Conservation (phyloP, 1,140 invertebrate species). For the Diorhabda elongata region DNA sequence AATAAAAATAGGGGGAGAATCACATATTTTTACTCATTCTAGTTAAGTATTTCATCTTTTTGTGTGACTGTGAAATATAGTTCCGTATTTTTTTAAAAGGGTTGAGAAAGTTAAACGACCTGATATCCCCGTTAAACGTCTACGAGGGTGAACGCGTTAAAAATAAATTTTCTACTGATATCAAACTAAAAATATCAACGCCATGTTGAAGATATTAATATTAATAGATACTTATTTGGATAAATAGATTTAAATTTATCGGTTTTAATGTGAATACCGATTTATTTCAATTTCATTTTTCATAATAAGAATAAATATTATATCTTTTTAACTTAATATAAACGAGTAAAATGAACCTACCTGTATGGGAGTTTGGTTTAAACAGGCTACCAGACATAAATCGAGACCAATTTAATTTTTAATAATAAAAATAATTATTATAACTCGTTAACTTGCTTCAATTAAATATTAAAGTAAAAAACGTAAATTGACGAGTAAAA, state of each 20-base stretch:
- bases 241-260: not conserved
- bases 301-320: no score
- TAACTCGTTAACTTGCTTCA: no score
- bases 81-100: constrained; percentile 22
- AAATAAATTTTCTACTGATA: constrained; percentile 8
- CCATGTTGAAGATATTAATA: constrained; percentile 17
- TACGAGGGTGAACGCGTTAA: constrained; percentile 10
- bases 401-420: no score
- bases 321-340: no score
- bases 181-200: constrained; percentile 11
- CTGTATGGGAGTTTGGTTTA: no score
- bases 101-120: constrained; percentile 17
- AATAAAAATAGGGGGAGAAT: constrained; percentile 9
- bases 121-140: constrained; percentile 7
- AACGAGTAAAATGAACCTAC: no score
- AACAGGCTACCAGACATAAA: no score
- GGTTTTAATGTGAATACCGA: no score
- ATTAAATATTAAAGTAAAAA: no score
- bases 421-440: no score
- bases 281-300: no score
- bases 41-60: constrained; percentile 6
- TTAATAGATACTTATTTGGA: constrained; percentile 5
- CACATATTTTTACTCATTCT: constrained; percentile 4
- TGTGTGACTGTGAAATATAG: constrained; percentile 15
- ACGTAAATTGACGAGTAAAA: no score